A percentile compares a stretch with the other conserved stretches of the same genome.
These are phyloP conservation scores for Margaritifera margaritifera DNA, from an alignment of 2,888 invertebrate genomes.

Conservation along the genomic window DNA sequence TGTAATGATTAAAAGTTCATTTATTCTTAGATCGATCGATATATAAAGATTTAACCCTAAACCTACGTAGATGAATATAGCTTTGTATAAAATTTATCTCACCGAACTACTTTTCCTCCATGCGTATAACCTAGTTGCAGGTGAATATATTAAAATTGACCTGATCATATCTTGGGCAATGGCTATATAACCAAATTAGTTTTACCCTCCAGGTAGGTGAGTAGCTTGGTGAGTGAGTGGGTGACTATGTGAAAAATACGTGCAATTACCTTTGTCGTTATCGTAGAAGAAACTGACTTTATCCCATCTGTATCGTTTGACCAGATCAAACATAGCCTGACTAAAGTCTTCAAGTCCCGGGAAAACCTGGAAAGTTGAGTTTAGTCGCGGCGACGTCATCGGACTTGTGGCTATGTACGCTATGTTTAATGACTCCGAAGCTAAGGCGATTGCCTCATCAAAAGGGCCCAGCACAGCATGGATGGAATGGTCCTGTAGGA, in stretches of 20 bases:
- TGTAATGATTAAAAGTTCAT: too few relatives aligned
- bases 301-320: slow-evolving; percentile 52
- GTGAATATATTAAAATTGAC: too few relatives aligned
- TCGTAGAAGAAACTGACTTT: slow-evolving; percentile 64
- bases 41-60: too few relatives aligned
- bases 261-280: slow-evolving; percentile 26
- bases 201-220: too few relatives aligned
- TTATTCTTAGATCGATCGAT: too few relatives aligned
- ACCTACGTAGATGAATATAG: too few relatives aligned
- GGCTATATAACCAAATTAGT: too few relatives aligned
- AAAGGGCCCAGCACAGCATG: slow-evolving; percentile 58
- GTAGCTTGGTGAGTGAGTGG: too few relatives aligned
- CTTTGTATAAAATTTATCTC: too few relatives aligned
- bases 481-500: slow-evolving; percentile 32
- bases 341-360: slow-evolving; percentile 49
- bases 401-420: slow-evolving; percentile 55
- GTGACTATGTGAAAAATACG: not conserved
- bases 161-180: too few relatives aligned
- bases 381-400: slow-evolving; percentile 30
- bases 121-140: too few relatives aligned
- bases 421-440: slow-evolving; percentile 53
- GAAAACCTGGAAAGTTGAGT: slow-evolving; percentile 53
- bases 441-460: slow-evolving; percentile 51
- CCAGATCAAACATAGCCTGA: slow-evolving; percentile 54
- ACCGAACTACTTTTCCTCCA: too few relatives aligned